phyloP scores from a whole-genome alignment of 2,797 vertebrate genomes.

The Lepus townsendii region DNA sequence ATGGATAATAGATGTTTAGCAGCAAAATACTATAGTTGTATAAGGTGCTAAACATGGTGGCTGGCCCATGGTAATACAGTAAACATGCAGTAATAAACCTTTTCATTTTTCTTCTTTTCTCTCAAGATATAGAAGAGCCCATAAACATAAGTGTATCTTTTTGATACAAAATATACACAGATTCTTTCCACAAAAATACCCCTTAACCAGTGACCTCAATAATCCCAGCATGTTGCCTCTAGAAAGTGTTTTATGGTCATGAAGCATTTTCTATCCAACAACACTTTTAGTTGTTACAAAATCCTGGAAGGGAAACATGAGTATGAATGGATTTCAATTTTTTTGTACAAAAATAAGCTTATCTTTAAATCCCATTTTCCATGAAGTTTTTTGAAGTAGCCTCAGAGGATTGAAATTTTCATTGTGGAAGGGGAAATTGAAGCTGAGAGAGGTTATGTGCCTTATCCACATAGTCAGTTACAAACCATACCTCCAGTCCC shows the following conservation, averaged over 20 bases:
- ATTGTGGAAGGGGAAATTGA: not conserved
- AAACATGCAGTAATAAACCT: not conserved
- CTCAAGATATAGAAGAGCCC: not conserved
- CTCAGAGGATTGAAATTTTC: not conserved
- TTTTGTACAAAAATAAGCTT: no score
- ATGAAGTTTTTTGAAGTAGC: no score
- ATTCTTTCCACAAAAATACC: not conserved
- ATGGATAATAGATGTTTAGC: not conserved
- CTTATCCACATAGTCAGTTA: not conserved
- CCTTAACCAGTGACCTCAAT: not conserved
- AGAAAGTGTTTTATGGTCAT: not conserved
- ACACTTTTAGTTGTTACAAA: conserved; percentile 16
- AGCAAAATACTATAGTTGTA: not conserved
- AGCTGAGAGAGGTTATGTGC: not conserved
- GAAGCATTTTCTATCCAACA: not conserved
- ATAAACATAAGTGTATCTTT: not conserved
- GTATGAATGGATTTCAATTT: no score
- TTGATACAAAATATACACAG: not conserved
- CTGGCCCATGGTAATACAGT: not conserved
- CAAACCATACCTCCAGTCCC: not conserved
- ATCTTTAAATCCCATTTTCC: no score
- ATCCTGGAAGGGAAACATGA: not conserved
- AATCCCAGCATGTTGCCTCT: not conserved
- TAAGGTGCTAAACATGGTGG: not conserved
- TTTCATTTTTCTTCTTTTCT: not conserved